Percentiles rank a stretch among this genome's conserved stretches.
phyloP scores from a whole-genome alignment of 1,140 invertebrate genomes.

The Lerema accius region DNA sequence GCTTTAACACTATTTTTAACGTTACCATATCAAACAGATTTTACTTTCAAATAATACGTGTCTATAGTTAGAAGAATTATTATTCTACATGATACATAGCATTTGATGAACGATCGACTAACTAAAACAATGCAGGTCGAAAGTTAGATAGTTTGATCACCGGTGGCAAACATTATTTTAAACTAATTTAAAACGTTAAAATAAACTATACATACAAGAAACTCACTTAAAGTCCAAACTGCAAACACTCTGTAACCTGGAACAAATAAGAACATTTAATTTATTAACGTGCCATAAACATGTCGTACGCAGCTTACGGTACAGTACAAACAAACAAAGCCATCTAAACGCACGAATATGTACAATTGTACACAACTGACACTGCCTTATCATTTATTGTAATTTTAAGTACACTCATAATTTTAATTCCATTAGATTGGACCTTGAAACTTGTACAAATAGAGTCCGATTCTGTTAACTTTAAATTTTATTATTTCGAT shows the following conservation, averaged over 20 bases:
- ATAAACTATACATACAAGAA: slow-evolving; percentile 2
- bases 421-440: too few relatives aligned
- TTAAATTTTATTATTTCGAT: too few relatives aligned
- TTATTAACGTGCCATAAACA: slow-evolving; percentile 44
- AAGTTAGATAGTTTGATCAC: too few relatives aligned
- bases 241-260: slow-evolving; percentile 40
- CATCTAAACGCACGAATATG: slow-evolving; percentile 2
- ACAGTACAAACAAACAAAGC: slow-evolving; percentile 37
- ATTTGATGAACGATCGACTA: too few relatives aligned
- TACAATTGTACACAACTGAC: too few relatives aligned
- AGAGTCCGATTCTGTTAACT: too few relatives aligned
- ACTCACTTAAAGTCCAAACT: slow-evolving; percentile 52
- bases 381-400: too few relatives aligned
- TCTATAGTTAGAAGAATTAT: background rate
- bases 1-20: background rate
- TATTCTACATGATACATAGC: too few relatives aligned
- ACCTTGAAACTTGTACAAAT: too few relatives aligned
- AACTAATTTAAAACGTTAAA: too few relatives aligned
- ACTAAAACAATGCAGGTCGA: background rate
- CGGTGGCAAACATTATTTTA: too few relatives aligned
- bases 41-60: background rate
- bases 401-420: too few relatives aligned
- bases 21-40: background rate
- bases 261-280: slow-evolving; percentile 54
- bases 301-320: slow-evolving; percentile 30